Evolutionary conservation across 2,888 invertebrate species (phyloP).

Genomic region (Tiliacea citrago): DNA sequence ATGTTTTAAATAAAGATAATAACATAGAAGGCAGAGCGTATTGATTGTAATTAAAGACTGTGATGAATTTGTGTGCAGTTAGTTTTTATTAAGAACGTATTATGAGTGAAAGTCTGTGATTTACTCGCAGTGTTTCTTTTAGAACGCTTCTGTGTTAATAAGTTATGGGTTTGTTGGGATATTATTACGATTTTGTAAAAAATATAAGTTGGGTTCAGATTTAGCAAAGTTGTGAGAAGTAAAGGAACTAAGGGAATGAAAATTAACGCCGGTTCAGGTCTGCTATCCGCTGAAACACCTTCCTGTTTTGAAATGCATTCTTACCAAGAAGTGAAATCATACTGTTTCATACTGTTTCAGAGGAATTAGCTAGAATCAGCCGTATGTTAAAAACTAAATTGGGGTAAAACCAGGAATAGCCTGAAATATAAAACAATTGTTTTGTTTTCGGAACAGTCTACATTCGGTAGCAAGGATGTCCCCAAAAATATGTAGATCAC

Average conservation of each 20-base stretch:
- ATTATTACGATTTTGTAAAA: not conserved
- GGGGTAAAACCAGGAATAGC: too few relatives aligned
- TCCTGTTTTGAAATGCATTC: not conserved
- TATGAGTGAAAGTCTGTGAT: conserved; percentile 37
- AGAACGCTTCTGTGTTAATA: conserved; percentile 42
- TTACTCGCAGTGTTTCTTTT: conserved; percentile 42
- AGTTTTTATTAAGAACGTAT: conserved; percentile 31
- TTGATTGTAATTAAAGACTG: conserved; percentile 55
- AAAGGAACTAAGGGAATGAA: not conserved
- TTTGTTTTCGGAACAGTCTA: not conserved
- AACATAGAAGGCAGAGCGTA: conserved; percentile 29
- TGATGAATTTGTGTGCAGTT: conserved; percentile 33
- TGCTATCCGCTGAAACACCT: not conserved
- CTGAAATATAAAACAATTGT: not conserved
- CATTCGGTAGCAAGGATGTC: conserved; percentile 23
- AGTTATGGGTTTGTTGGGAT: not conserved
- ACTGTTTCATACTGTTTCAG: not conserved
- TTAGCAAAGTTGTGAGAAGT: not conserved
- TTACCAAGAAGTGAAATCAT: not conserved
- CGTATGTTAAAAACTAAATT: too few relatives aligned
- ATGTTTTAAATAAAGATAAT: conserved; percentile 57
- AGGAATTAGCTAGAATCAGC: not conserved
- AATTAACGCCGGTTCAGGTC: not conserved
- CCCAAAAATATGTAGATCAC: conserved; percentile 39
- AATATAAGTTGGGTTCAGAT: not conserved